Base-by-base conservation (phyloP, 2,888 invertebrate species). In the Campopleginae sp. region DNA sequence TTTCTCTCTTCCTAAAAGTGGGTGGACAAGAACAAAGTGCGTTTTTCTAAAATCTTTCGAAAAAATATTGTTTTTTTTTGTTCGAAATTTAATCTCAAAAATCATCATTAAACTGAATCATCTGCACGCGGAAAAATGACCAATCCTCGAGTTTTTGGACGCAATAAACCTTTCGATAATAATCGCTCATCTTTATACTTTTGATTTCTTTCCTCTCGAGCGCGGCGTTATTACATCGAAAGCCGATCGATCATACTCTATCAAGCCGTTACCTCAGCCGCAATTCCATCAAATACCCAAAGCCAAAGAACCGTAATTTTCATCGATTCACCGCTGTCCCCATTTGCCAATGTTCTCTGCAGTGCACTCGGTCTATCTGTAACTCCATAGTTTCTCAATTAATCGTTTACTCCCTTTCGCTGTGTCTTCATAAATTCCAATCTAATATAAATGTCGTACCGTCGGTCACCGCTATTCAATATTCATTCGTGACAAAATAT, bases 401-500 rank as follows among this genome's bases (percentile, higher is more conserved):
- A 80, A 72, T 78, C 70, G 58, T 46, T 58, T 48, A 54, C 42
- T 65, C 23, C 63, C 54, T 23, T 63, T 44, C 72, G 65, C 51
- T 66, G 17, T 14, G 79, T 71, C 63, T 63, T 71, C 38, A 48
- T 72, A 72, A 70, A 70, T 38, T 65, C 42, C 42, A 65, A 74
- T 72, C 58, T 54, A 54, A 68, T 77, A 72, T 31, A 51, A 80
- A 51, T 51, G 79, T 65, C 51, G 63, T 7, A 46, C 27, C 70
- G 44, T 31, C 68, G 54, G 42, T 42, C 54, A 14, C 23, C n/a
- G 54, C 33, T 48, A 23, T 63, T 54, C 23, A 71, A 65, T 80
- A 80, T 80, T 79, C 79, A 79, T 75, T 75, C 74, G 79, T 79
- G 61, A 48, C 72, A 46, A 68, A 76, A 70, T 77, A 77, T 71